Evolutionary conservation across 2,113 vertebrate genomes (phyloP), one percentile per base, ranked within the genome.

Genomic region (Muscicapa adusta): DNA sequence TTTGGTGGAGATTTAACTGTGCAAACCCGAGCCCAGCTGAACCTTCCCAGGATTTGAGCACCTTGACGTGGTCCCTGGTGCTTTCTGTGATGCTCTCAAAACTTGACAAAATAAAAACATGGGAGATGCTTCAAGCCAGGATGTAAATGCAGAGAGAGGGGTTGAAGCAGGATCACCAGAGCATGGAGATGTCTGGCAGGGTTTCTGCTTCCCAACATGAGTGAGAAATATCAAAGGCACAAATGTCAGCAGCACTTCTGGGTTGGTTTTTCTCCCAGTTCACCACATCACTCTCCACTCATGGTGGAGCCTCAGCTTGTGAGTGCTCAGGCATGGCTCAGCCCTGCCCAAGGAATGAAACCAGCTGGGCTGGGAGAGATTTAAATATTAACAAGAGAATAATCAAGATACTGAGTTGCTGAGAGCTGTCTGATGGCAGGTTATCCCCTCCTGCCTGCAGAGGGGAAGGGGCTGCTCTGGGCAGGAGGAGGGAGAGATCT

Each of bases 81-180:
- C 2, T 0, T 1, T 22, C 45, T 0, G 0, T 4, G 63, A 8
- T 28, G n/a, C 3, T 9, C 7, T 42, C 3, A 4, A 26, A 73
- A 25, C 19, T 4, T 5, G 20, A n/a, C 51, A 31, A 43, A 85
- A 61, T 8, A 9, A 67, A 36, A 10, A 1, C 3, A 0, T 6
- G 25, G 62, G 63, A 68, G 51, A 15, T 11, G 24, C 9, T 33
- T 45, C 10, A 18, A 34, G 60, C 2, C 2, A 18, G 23, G 47
- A 34, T 65, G 9, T 2, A 28, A 23, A 45, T 19, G 29, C 42
- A 65, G 34, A 6, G 8, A 3, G 63, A 71, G 48, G 38, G 19
- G 18, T 4, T 43, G 42, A 8, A 40, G 12, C 5, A 7, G 12
- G 23, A 22, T 13, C 26, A 7, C 8, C 9, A 3, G 12, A 16